Percentiles rank a stretch among this genome's conserved stretches.
Evolutionary conservation across 2,888 invertebrate genomes (phyloP).

Genomic region (Cheilosia urbana): DNA sequence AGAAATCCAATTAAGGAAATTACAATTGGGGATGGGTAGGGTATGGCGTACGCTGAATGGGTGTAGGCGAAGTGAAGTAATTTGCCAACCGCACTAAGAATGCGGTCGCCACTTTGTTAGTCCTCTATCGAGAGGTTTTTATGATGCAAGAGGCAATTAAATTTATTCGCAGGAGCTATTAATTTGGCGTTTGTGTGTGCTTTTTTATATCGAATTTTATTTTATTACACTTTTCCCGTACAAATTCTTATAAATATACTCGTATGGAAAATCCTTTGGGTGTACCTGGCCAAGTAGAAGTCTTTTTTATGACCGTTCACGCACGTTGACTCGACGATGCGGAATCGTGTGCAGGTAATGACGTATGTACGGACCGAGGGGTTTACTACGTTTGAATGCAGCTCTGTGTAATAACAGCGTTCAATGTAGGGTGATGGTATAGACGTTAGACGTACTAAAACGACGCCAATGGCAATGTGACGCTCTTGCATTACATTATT

Average conservation of each 20-base stretch:
- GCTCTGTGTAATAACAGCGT: no score
- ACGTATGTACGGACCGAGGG: no score
- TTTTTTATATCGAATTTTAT: not conserved
- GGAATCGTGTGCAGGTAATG: no score
- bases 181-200: not conserved
- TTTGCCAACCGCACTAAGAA: not conserved
- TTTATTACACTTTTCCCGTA: not conserved
- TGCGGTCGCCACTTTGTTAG: constrained; percentile 2
- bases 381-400: no score
- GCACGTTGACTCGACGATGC: not conserved
- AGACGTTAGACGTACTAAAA: no score
- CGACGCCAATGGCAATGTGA: no score
- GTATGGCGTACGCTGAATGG: not conserved
- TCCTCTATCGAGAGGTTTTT: constrained; percentile 16
- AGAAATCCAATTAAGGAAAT: constrained; percentile 66
- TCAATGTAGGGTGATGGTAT: no score
- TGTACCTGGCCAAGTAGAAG: not conserved
- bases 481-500: no score
- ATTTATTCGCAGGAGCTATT: constrained; percentile 19
- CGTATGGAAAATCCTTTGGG: not conserved
- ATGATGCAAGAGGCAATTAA: constrained; percentile 18
- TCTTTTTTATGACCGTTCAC: not conserved
- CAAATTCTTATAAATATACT: no score
- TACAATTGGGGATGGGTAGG: constrained; percentile 24
- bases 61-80: not conserved